A percentile compares a stretch with the other conserved stretches of the same genome.
Evolutionary conservation across 2,113 vertebrate species (phyloP).

Genomic region (Crotalus helleri): DNA sequence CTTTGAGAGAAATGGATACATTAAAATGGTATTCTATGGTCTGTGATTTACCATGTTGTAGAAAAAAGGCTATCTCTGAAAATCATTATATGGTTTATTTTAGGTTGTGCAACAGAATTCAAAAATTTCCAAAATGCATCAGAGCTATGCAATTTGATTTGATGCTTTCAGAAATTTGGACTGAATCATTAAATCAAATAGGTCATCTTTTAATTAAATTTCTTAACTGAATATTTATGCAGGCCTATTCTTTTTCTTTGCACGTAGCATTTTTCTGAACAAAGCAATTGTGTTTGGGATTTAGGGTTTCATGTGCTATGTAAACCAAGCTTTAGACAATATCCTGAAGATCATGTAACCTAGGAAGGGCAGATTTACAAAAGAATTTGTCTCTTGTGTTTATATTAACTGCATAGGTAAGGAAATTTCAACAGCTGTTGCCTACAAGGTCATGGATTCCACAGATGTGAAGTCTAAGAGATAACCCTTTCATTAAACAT

Average conservation of each 20-base stretch:
- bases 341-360: background rate
- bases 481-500: background rate
- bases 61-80: background rate
- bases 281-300: background rate
- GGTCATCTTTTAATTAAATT: background rate
- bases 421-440: background rate
- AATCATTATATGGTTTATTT: background rate
- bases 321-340: background rate
- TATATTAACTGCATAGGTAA: background rate
- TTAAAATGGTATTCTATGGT: background rate
- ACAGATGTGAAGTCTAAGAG: background rate
- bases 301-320: background rate
- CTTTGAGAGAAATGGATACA: background rate
- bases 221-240: background rate
- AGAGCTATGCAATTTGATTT: background rate
- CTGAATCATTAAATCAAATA: background rate
- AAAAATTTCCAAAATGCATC: background rate
- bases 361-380: background rate
- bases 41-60: background rate
- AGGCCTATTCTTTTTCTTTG: background rate
- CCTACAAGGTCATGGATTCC: background rate
- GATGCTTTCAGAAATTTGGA: background rate
- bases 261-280: background rate
- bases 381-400: background rate
- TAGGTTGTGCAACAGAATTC: background rate